These are phyloP conservation scores for Caiman crocodilus DNA, from an alignment of 2,797 vertebrate species.

Conservation along the genomic window DNA sequence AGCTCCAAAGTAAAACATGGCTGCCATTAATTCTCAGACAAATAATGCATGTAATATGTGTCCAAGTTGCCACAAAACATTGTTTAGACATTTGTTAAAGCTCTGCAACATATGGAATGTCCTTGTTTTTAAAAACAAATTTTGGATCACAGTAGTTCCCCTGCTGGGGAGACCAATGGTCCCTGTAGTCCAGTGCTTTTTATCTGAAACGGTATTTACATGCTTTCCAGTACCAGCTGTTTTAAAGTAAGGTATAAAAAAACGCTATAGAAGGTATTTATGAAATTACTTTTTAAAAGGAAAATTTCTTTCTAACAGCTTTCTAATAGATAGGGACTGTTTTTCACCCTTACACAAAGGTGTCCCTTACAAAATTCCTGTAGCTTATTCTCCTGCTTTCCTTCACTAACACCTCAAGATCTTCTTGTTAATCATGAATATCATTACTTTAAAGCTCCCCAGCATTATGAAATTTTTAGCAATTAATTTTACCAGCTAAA, in stretches of 20 bases:
- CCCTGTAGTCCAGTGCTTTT: background rate
- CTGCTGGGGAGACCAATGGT: background rate
- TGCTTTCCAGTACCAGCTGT: background rate
- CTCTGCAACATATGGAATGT: background rate
- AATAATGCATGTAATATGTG: slow-evolving; percentile 7
- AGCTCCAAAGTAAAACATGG: background rate
- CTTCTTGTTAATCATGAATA: too few species aligned
- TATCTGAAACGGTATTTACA: background rate
- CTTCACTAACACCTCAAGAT: too few species aligned
- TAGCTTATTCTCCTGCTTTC: too few species aligned
- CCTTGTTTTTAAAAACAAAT: background rate
- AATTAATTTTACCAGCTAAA: too few species aligned
- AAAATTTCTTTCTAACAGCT: slow-evolving; percentile 3
- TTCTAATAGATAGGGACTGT: too few species aligned
- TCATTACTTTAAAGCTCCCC: too few species aligned
- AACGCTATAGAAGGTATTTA: background rate
- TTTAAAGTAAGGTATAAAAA: background rate
- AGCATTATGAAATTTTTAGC: too few species aligned
- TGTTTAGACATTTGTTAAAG: slow-evolving; percentile 6
- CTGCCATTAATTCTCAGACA: background rate
- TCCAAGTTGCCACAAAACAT: background rate
- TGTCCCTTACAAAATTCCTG: too few species aligned
- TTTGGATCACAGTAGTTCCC: background rate
- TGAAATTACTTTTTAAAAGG: background rate
- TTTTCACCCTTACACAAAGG: too few species aligned